These are phyloP conservation scores for Myotis vivesi DNA, from an alignment of 2,797 vertebrate genomes.

Conservation along the genomic window DNA sequence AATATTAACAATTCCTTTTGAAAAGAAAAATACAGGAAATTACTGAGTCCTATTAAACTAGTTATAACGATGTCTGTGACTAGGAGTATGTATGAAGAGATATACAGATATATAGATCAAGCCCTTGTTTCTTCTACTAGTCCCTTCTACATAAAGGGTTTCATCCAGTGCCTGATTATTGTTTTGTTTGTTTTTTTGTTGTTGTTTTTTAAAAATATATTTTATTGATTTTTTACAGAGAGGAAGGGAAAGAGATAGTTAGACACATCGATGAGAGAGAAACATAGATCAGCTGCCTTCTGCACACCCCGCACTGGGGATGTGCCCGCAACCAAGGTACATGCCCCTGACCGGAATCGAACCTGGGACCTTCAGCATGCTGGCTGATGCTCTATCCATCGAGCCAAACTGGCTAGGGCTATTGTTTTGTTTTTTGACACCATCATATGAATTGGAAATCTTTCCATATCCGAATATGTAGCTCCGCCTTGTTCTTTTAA, in stretches of 20 bases:
- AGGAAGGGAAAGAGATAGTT: too few relatives aligned
- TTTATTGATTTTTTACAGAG: too few relatives aligned
- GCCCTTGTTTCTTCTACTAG: neutral
- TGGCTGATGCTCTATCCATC: too few relatives aligned
- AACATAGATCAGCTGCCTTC: too few relatives aligned
- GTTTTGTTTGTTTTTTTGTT: neutral
- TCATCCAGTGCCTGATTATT: neutral
- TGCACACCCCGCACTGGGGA: too few relatives aligned
- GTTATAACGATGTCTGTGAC: neutral
- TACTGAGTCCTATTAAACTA: neutral
- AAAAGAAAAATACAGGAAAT: conserved; percentile 34
- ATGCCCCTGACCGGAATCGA: too few relatives aligned
- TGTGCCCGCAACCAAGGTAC: too few relatives aligned
- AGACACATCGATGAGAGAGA: too few relatives aligned
- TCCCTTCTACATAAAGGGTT: conserved; percentile 3
- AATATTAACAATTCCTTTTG: conserved; percentile 8
- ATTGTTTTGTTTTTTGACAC: neutral
- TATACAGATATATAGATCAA: neutral
- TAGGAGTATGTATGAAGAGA: neutral
- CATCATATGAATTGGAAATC: neutral
- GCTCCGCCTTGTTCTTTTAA: neutral
- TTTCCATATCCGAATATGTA: neutral
- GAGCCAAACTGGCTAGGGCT: too few relatives aligned
- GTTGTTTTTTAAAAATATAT: too few relatives aligned
- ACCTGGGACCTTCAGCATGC: too few relatives aligned